These are phyloP conservation scores for Meriones psammophilus DNA, from an alignment of 2,797 vertebrate genomes.

Conservation along the genomic window DNA sequence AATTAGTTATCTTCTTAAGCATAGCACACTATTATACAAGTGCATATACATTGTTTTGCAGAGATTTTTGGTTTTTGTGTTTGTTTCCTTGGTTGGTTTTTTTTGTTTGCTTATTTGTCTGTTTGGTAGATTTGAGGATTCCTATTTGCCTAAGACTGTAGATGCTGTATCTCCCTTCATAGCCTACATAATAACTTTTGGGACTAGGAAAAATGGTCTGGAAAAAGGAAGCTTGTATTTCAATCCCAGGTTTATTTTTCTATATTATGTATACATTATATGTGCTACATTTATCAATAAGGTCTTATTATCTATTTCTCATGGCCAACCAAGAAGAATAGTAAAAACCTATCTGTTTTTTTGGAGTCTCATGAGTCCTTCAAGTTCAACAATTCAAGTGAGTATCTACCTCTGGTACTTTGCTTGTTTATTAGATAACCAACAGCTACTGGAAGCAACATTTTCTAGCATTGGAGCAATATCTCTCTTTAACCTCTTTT, in stretches of 20 bases:
- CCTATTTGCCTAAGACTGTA: not conserved
- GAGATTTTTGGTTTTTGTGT: too few relatives aligned
- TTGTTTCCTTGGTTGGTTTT: too few relatives aligned
- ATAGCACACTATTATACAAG: too few relatives aligned
- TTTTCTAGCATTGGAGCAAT: not conserved
- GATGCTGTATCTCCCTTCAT: not conserved
- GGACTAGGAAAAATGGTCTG: not conserved
- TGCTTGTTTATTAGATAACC: not conserved
- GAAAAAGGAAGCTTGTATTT: not conserved
- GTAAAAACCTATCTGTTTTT: not conserved
- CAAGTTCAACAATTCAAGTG: not conserved
- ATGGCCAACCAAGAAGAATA: not conserved
- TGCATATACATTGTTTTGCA: not conserved
- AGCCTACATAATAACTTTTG: not conserved
- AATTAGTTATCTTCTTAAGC: not conserved
- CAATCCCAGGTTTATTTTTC: not conserved
- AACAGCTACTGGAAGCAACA: not conserved
- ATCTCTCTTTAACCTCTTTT: not conserved
- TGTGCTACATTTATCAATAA: not conserved
- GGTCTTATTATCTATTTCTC: not conserved
- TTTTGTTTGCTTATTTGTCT: too few relatives aligned
- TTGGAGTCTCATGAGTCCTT: not conserved
- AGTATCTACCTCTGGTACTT: not conserved
- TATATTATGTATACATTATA: not conserved
- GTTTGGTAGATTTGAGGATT: not conserved